phyloP scores from a whole-genome alignment of 1,140 invertebrate genomes.

The Himalopsyche phryganea region DNA sequence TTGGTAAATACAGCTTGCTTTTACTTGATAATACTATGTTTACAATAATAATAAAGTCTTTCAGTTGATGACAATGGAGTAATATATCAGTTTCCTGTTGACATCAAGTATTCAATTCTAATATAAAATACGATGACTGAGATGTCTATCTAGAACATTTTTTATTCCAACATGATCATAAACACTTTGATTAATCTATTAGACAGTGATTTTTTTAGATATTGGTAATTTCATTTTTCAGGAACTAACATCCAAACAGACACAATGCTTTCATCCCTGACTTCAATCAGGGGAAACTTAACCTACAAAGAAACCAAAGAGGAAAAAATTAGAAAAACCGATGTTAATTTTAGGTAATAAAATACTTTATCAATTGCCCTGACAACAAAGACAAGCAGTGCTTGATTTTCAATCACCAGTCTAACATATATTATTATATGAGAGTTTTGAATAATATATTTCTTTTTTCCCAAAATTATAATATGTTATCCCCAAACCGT shows the following conservation, averaged over 20 bases:
- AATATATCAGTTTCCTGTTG: too few species aligned
- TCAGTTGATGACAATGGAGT: too few species aligned
- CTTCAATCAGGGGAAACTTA: slow-evolving; percentile 29
- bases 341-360: slow-evolving; percentile 28
- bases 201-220: too few species aligned
- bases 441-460: not conserved
- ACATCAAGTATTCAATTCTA: too few species aligned
- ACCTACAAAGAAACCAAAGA: slow-evolving; percentile 14
- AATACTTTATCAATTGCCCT: not conserved
- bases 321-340: slow-evolving; percentile 27
- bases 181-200: too few species aligned
- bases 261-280: slow-evolving; percentile 28
- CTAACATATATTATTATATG: not conserved
- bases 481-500: not conserved
- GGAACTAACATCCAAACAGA: slow-evolving; percentile 26
- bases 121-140: too few species aligned
- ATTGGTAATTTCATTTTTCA: too few species aligned
- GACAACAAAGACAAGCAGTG: not conserved
- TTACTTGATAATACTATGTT: too few species aligned
- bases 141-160: too few species aligned
- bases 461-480: not conserved
- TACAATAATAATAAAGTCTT: too few species aligned
- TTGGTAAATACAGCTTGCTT: slow-evolving; percentile 29
- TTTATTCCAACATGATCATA: too few species aligned
- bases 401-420: not conserved